Percentiles rank a stretch among this genome's conserved stretches.
phyloP scores from a whole-genome alignment of 2,797 vertebrate species.

The Falco columbarius region DNA sequence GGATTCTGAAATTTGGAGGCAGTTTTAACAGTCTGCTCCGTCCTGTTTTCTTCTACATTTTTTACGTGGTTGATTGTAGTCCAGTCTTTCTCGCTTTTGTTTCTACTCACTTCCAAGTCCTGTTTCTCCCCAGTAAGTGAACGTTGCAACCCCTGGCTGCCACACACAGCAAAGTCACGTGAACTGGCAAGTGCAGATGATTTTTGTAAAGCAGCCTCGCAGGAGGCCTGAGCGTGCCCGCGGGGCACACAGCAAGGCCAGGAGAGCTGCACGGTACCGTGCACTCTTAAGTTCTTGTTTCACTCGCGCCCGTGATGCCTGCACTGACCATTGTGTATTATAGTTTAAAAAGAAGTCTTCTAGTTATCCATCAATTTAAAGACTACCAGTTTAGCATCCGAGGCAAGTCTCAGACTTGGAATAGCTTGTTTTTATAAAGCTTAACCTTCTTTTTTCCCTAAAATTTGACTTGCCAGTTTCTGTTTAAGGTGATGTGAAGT shows the following conservation, averaged over 20 bases:
- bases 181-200: neutral
- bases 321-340: neutral
- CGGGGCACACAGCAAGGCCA: neutral
- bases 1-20: neutral
- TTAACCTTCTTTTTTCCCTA: fast-evolving
- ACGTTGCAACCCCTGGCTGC: neutral
- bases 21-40: neutral
- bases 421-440: neutral
- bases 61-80: neutral
- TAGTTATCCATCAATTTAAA: neutral
- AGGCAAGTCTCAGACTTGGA: neutral
- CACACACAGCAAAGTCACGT: neutral
- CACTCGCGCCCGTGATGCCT: neutral
- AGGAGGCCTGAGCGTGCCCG: neutral
- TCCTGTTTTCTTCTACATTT: slow-evolving; percentile 28
- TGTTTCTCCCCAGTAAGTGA: neutral
- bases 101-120: neutral
- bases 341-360: neutral
- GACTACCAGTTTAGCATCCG: neutral
- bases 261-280: neutral
- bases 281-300: neutral
- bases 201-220: neutral
- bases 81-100: neutral
- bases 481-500: neutral
- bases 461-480: neutral